Base-by-base conservation (phyloP, 2,888 invertebrate genomes). In the Ormyrus nitidulus region DNA sequence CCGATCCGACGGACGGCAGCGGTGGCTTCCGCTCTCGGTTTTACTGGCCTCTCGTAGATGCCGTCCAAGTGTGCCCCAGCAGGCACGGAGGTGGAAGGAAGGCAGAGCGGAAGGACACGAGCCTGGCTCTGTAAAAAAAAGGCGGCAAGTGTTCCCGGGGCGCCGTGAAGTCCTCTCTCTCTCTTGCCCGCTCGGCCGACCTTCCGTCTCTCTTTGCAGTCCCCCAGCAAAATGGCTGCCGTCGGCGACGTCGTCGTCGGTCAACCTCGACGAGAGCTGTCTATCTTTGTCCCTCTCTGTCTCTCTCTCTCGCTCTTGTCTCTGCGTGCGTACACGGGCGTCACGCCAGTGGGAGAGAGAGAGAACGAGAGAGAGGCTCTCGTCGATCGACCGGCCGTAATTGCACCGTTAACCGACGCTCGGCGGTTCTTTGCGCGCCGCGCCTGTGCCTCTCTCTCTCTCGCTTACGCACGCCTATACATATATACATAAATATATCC, bases 351-450 rank as follows among this genome's bases (percentile, higher is more conserved):
- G 34, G 34, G 34, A 34, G 34, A 34, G 34, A 34, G 77, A 49
- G 73, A 74, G 70, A 58, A 80, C 74, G 72, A 77, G 69, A 75
- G 69, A 77, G 58, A 75, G 59, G 56, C 46, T 48, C 64, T 75
- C 80, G 83, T 82, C 82, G 77, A 82, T 78, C 82, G 79, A 80
- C 80, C 77, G 78, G 81, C 79, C 71, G 83, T 83, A 81, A 83
- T 83, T 82, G 81, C 82, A 82, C 81, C 81, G 82, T 82, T 82
- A 83, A 83, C 82, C 83, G 81, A 82, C 80, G 65, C 74, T 73
- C 77, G 78, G 76, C 73, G 54, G 73, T 64, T 77, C 70, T 75
- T 75, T 71, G 68, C 71, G 68, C 78, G 76, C 56, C 54, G 81
- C 75, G 76, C 77, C 71, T 77, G 62, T 58, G n/a, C 64, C 46